A percentile compares a stretch with the other conserved stretches of the same genome.
Conservation (phyloP, 1,140 invertebrate species). For the Gryllus bimaculatus region DNA sequence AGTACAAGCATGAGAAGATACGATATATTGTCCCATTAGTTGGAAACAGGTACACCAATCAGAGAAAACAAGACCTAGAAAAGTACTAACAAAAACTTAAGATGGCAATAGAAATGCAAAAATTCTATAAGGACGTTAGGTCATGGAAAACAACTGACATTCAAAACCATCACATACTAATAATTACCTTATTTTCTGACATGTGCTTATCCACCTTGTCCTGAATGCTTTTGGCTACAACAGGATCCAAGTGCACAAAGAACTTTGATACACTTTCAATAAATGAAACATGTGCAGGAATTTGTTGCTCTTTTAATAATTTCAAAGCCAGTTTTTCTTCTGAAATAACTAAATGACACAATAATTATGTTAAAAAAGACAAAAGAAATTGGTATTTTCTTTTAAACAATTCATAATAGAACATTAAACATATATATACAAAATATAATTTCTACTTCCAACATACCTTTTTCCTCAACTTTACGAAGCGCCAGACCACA, state of each 20-base stretch:
- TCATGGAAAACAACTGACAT: neutral
- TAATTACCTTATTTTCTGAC: slow-evolving; percentile 13
- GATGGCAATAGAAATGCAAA: no score
- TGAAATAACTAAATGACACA: neutral
- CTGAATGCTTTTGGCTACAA: slow-evolving; percentile 16
- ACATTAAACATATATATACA: neutral
- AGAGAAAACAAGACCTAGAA: no score
- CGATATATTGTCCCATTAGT: no score
- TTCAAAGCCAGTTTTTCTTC: slow-evolving; percentile 26
- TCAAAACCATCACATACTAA: neutral
- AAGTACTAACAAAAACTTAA: no score
- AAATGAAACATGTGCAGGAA: slow-evolving; percentile 32
- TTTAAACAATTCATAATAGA: neutral
- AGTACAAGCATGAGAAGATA: no score
- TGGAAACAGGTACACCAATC: no score
- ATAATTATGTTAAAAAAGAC: neutral
- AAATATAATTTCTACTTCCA: neutral
- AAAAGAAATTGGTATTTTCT: neutral
- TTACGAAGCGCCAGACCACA: slow-evolving; percentile 34
- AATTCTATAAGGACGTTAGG: no score
- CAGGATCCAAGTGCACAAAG: slow-evolving; percentile 32
- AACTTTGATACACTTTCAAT: slow-evolving; percentile 33
- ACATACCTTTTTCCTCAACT: slow-evolving; percentile 24
- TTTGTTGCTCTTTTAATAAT: slow-evolving; percentile 33
- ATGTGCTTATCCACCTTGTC: slow-evolving; percentile 9